Evolutionary conservation across 2,113 vertebrate species (phyloP).

Genomic region (Sciurus niger): DNA sequence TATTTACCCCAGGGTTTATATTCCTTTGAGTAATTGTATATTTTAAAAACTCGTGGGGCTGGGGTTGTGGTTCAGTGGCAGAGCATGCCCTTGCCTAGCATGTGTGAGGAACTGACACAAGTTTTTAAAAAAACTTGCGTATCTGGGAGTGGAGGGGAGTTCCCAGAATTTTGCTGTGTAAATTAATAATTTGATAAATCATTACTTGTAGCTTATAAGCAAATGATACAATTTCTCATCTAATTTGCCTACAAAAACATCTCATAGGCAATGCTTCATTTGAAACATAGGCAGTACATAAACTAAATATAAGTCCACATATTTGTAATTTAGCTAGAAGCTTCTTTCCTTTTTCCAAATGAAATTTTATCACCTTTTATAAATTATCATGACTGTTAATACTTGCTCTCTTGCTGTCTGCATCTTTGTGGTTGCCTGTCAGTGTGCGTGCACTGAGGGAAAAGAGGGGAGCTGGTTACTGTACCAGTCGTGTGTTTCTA

Average conservation of each 20-base stretch:
- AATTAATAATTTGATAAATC: background rate
- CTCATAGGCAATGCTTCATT: background rate
- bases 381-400: background rate
- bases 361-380: background rate
- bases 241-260: background rate
- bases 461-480: too few relatives aligned
- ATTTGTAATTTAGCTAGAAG: background rate
- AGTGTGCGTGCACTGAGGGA: accelerated
- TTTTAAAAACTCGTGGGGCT: background rate
- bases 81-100: too few relatives aligned
- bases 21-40: accelerated
- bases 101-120: too few relatives aligned
- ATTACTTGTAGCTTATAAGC: background rate
- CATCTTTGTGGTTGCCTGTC: accelerated
- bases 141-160: background rate
- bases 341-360: constrained; percentile 14
- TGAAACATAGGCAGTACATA: background rate
- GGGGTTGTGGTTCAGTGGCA: too few relatives aligned
- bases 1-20: background rate
- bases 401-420: background rate
- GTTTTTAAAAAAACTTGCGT: too few relatives aligned
- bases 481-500: background rate
- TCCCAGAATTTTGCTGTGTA: background rate
- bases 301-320: background rate
- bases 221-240: background rate